A percentile compares a stretch with the other conserved stretches of the same genome.
These are phyloP conservation scores for Planococcus citri DNA, from an alignment of 1,140 invertebrate species.

Conservation along the genomic window DNA sequence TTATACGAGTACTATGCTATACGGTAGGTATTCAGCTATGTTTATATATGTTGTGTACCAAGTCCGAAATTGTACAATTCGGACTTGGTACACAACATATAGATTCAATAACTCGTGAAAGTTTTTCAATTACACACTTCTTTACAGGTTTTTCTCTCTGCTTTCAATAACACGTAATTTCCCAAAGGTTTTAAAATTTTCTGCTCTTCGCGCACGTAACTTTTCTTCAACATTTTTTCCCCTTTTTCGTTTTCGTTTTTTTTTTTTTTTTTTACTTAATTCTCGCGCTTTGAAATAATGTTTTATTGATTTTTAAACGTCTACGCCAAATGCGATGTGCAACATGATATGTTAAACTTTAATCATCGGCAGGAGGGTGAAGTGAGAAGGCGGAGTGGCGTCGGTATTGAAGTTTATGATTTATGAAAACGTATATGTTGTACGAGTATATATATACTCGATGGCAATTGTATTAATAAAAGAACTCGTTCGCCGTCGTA, in stretches of 20 bases:
- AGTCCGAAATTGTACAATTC: no score
- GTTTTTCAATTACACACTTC: constrained; percentile 7
- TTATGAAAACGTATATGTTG: neutral
- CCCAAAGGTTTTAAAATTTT: neutral
- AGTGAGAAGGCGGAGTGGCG: no score
- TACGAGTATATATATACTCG: neutral
- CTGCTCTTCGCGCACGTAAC: neutral
- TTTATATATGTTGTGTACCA: no score
- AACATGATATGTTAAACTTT: neutral
- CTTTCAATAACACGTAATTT: constrained; percentile 8
- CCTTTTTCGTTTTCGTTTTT: no score
- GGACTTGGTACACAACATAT: no score
- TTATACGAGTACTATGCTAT: no score
- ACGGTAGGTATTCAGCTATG: no score
- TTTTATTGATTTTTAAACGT: neutral
- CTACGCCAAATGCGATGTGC: neutral
- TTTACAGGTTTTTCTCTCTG: neutral
- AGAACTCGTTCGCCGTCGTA: neutral
- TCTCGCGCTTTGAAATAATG: neutral
- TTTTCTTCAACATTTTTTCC: neutral
- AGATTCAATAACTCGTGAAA: neutral
- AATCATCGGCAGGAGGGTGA: neutral
- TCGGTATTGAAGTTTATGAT: neutral
- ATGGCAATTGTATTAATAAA: neutral
- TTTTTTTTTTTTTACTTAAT: no score